These are phyloP conservation scores for Oscheius sp. DNA, from an alignment of 2,888 invertebrate species.

Conservation along the genomic window DNA sequence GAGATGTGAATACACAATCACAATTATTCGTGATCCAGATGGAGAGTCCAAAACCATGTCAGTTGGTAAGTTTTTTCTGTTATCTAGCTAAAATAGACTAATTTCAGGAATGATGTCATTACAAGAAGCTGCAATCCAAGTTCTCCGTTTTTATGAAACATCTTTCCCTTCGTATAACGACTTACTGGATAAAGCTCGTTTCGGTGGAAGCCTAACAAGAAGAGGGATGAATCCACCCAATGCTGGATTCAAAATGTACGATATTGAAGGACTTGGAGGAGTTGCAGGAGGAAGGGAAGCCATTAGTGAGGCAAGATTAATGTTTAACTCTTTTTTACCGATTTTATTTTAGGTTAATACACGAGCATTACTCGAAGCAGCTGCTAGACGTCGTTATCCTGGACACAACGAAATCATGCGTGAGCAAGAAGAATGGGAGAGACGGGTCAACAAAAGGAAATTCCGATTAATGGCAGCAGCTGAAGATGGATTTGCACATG, in stretches of 20 bases:
- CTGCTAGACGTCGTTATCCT: constrained; percentile 85
- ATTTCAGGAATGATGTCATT: constrained; percentile 78
- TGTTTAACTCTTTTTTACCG: neutral
- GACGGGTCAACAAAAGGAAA: constrained; percentile 59
- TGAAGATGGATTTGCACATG: constrained; percentile 97
- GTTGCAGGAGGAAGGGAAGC: constrained; percentile 58
- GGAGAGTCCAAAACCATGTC: constrained; percentile 87
- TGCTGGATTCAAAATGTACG: constrained; percentile 87
- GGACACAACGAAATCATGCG: constrained; percentile 88
- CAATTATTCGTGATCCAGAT: constrained; percentile 90
- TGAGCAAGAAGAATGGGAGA: constrained; percentile 85
- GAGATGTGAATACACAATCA: constrained; percentile 81
- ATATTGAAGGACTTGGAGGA: constrained; percentile 80
- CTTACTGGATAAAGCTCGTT: constrained; percentile 79
- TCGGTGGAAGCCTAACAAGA: constrained; percentile 36
- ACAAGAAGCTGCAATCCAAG: constrained; percentile 92
- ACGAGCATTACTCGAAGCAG: constrained; percentile 79
- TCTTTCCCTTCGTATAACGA: constrained; percentile 97
- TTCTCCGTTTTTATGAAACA: constrained; percentile 91
- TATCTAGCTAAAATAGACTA: neutral
- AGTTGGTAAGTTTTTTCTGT: constrained; percentile 73
- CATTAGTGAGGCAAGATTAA: constrained; percentile 39
- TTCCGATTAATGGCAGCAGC: constrained; percentile 90
- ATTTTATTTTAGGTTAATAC: constrained; percentile 76
- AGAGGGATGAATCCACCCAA: constrained; percentile 38